phyloP scores from a whole-genome alignment of 2,797 vertebrate genomes.

The Cossypha dichroa region DNA sequence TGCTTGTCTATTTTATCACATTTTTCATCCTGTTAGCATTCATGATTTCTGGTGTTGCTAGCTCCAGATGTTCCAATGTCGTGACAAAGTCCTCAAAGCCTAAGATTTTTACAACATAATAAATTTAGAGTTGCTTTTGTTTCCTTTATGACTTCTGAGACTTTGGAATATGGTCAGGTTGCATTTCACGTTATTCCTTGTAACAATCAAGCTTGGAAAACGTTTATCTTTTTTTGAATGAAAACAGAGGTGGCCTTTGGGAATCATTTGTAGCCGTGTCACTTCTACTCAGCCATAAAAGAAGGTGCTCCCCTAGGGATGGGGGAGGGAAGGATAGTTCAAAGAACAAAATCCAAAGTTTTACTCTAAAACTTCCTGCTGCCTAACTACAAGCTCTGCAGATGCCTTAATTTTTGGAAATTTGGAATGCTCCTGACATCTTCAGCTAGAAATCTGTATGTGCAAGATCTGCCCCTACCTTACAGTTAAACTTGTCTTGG shows the following conservation, averaged over 20 bases:
- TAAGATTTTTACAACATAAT: not conserved
- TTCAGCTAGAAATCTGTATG: not conserved
- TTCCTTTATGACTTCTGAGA: not conserved
- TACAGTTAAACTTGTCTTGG: not conserved
- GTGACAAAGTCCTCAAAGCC: not conserved
- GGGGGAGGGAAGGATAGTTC: not conserved
- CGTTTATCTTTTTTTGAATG: not conserved
- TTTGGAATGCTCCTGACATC: not conserved
- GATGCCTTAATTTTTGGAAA: not conserved
- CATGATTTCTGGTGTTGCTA: not conserved
- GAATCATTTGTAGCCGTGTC: not conserved
- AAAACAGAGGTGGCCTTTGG: not conserved
- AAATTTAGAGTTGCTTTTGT: not conserved
- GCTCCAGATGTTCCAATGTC: not conserved
- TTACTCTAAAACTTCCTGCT: not conserved
- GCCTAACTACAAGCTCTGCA: not conserved
- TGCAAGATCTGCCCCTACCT: not conserved
- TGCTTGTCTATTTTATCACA: not conserved
- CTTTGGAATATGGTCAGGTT: not conserved
- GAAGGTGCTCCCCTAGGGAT: not conserved
- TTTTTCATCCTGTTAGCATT: constrained; percentile 4
- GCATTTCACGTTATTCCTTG: not conserved
- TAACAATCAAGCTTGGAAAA: not conserved
- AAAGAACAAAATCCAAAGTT: not conserved
- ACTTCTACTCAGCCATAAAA: not conserved